A percentile compares a stretch with the other conserved stretches of the same genome.
phyloP scores from a whole-genome alignment of 1,140 invertebrate species.

The Neodiprion virginianus region DNA sequence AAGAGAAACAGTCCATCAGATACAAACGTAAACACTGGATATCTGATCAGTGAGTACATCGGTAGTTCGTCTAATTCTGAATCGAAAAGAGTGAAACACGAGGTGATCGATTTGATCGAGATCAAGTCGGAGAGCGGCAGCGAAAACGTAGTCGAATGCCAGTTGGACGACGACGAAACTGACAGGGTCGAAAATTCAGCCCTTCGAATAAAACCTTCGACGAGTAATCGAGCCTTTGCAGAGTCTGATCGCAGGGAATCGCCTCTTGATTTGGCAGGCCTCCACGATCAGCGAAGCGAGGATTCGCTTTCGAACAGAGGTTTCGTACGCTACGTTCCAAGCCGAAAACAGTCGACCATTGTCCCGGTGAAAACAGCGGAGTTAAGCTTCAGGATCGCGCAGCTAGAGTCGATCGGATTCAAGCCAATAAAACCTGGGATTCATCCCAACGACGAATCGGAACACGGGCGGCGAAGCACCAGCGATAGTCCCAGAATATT shows the following conservation, averaged over 20 bases:
- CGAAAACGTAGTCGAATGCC: conserved; percentile 7
- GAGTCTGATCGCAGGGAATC: conserved; percentile 16
- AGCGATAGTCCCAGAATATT: conserved; percentile 9
- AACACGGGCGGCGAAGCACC: not conserved
- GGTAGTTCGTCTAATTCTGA: not conserved
- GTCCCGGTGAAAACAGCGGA: conserved; percentile 48
- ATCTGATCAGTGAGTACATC: not conserved
- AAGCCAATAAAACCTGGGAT: conserved; percentile 42
- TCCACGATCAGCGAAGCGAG: too few species aligned
- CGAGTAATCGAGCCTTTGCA: conserved; percentile 15
- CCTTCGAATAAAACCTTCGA: not conserved
- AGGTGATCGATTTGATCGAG: conserved; percentile 42
- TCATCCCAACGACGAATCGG: not conserved
- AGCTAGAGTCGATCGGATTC: conserved; percentile 54
- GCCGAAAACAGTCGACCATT: conserved; percentile 45
- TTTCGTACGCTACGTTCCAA: not conserved
- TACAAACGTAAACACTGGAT: too few species aligned
- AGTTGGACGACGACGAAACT: conserved; percentile 22
- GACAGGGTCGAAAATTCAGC: not conserved
- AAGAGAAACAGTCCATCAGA: too few species aligned
- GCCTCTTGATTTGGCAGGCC: not conserved
- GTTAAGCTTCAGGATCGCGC: conserved; percentile 45
- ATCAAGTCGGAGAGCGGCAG: conserved; percentile 37
- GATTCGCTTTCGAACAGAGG: not conserved
- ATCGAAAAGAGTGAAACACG: conserved; percentile 32